Percentiles rank a stretch among this genome's conserved stretches.
These are phyloP conservation scores for Acrossocheilus wenchowensis DNA, from an alignment of 2,797 vertebrate species.

Conservation along the genomic window DNA sequence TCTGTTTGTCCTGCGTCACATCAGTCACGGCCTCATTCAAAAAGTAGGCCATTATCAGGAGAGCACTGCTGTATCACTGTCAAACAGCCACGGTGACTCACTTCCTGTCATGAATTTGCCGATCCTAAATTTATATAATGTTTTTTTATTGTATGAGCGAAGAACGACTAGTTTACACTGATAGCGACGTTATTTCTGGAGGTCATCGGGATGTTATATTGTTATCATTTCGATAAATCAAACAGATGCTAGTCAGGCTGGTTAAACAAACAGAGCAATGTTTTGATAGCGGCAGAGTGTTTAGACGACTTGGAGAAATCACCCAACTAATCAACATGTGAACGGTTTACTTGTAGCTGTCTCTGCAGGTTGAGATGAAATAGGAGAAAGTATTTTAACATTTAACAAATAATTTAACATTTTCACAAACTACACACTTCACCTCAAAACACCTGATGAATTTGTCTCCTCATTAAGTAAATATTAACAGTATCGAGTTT, in stretches of 20 bases:
- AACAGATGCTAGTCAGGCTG: not conserved
- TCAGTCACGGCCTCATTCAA: conserved; percentile 1
- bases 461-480: not conserved
- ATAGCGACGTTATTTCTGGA: not conserved
- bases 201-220: not conserved
- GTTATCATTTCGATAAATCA: conserved; percentile 3
- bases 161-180: not conserved
- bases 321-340: not conserved
- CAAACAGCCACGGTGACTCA: conserved; percentile 5
- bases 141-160: not conserved
- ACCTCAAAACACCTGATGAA: not conserved
- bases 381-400: not conserved
- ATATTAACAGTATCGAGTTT: not conserved
- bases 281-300: not conserved
- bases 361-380: not conserved
- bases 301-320: not conserved
- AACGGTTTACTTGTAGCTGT: not conserved
- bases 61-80: conserved; percentile 7
- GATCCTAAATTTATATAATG: not conserved
- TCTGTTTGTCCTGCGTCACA: conserved; percentile 30
- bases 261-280: conserved; percentile 23
- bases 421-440: not conserved
- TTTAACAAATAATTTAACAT: not conserved
- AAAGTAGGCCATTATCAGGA: conserved; percentile 17
- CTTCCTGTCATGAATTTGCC: conserved; percentile 36